Conservation (phyloP, 2,797 vertebrate genomes). For the Schizopygopsis malacanthus region DNA sequence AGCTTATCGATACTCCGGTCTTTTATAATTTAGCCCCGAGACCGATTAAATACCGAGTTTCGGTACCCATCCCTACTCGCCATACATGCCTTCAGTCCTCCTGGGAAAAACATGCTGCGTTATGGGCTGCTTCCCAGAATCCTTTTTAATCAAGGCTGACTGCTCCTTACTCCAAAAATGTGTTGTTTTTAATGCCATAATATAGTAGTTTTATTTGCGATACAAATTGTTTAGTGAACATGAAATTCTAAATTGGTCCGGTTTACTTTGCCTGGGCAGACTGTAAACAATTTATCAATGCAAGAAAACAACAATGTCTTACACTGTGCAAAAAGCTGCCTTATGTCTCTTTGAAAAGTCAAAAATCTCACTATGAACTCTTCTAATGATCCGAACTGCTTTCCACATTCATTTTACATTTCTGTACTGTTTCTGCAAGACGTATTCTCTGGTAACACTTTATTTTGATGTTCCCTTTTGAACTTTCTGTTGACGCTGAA, state of each 20-base stretch:
- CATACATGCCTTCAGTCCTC: neutral
- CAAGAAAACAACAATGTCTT: neutral
- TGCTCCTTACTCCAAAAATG: neutral
- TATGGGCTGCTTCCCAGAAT: neutral
- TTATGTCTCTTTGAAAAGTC: neutral
- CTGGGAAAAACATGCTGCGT: neutral
- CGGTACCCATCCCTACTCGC: too few relatives aligned
- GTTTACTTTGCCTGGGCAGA: neutral
- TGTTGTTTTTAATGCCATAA: neutral
- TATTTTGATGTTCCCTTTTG: neutral
- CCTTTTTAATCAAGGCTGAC: neutral
- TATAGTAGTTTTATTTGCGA: neutral
- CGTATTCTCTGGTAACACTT: neutral
- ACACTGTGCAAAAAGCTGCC: neutral
- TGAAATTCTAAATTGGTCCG: neutral
- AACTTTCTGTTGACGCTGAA: too few relatives aligned
- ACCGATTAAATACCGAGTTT: too few relatives aligned
- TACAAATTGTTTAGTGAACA: neutral
- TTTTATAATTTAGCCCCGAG: too few relatives aligned
- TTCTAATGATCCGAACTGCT: neutral
- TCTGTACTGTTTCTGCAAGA: neutral
- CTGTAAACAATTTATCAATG: neutral
- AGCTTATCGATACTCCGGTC: too few relatives aligned
- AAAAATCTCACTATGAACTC: neutral
- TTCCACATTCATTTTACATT: neutral